These are phyloP conservation scores for Babyrousa celebensis DNA, from an alignment of 2,797 vertebrate species.

Conservation along the genomic window DNA sequence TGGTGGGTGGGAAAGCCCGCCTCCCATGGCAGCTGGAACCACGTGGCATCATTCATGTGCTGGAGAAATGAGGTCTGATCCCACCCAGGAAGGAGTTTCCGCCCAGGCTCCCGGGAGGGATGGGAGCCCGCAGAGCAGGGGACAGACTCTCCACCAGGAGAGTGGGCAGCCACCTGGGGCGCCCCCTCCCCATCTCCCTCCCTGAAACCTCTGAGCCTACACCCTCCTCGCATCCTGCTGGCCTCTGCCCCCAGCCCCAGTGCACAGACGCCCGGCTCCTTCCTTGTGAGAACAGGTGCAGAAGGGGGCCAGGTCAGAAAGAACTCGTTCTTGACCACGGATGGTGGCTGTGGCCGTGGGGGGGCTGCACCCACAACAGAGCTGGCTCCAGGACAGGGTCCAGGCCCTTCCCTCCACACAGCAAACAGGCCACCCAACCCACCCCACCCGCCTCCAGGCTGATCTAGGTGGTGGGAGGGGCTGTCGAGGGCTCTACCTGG, in stretches of 20 bases:
- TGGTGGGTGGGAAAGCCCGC: neutral
- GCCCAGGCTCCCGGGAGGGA: too few species aligned
- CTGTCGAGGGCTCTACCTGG: neutral
- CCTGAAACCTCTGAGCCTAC: neutral
- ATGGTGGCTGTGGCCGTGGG: neutral
- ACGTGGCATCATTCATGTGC: neutral
- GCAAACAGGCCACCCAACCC: neutral
- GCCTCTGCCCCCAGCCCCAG: neutral
- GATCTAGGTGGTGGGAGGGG: neutral
- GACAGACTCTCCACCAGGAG: accelerated
- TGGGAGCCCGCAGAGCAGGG: neutral
- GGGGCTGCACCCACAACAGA: accelerated
- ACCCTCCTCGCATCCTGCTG: neutral
- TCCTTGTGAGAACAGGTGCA: neutral
- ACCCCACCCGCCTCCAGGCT: neutral
- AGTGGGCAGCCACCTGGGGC: neutral
- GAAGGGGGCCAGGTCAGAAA: accelerated
- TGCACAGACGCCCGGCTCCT: neutral
- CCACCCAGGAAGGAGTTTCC: accelerated
- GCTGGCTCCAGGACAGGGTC: too few species aligned
- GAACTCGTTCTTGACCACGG: accelerated
- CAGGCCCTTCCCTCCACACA: neutral
- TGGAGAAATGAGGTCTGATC: neutral
- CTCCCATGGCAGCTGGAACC: neutral
- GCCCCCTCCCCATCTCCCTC: neutral